Evolutionary conservation across 64 coral and sea anemone genomes (phyloP), one percentile per base, ranked within the genome.

Genomic region (Acropora tenuis): DNA sequence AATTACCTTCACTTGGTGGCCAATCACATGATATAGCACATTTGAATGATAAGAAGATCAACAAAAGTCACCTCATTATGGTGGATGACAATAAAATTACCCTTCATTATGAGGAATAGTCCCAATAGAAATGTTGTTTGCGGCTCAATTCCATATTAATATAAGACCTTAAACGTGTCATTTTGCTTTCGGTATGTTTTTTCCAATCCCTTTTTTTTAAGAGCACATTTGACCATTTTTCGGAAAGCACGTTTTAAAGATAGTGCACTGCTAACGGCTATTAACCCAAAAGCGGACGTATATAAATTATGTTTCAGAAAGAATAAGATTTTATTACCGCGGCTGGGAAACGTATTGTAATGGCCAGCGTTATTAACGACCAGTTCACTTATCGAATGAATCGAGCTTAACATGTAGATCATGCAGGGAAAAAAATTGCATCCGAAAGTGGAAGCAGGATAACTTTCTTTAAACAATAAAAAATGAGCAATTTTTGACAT

Each of bases 1-100:
- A 69, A 67, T 83, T 67, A 85, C 63, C 66, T 58, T 68, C 63
- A 45, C 13, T 16, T n/a, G 10, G 18, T 13, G 45, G 50, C 82
- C 82, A 85, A 72, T 85, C 15, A 72, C 47, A 85, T 47, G 43
- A 40, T 65, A 48, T 47, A 19, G 46, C 65, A 47, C 11, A 49
- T 18, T 47, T 48, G 9, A 73, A 9, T 46, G 71, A 85, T 48
- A 85, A 85, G 68, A 47, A 73, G 63, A 72, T 11, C 68, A 16
- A 18, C 42, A 50, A 47, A 84, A 85, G 82, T 85, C 82, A 85
- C 82, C 65, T 85, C 48, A 72, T 71, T 46, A 58, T 72, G 63
- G 30, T 68, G 48, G 82, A 85, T 65, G 68, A 69, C 68, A 71
- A 30, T 30, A 30, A 71, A 71, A 71, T 85, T 50, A 45, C 30